Conservation (phyloP, 1,140 invertebrate species). For the Cotesia typhae region DNA sequence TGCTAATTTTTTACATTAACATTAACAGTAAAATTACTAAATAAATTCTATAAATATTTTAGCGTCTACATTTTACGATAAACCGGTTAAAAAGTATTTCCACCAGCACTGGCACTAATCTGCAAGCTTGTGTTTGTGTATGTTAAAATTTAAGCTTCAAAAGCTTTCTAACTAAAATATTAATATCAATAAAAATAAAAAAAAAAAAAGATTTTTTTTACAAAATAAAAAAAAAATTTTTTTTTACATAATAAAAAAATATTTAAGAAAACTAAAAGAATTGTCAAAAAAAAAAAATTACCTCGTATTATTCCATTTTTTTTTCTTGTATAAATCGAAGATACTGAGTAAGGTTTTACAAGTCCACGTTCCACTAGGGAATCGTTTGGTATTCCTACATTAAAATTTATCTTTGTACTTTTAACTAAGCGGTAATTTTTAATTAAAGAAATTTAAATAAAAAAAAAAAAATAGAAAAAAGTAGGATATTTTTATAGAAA, state of each 20-base stretch:
- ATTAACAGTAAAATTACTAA: too few species aligned
- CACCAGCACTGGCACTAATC: background rate
- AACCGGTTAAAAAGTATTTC: background rate
- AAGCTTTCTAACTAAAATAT: background rate
- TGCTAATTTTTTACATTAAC: too few species aligned
- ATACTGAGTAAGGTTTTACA: conserved; percentile 45
- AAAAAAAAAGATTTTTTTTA: background rate
- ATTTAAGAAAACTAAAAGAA: background rate
- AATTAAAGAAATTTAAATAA: background rate
- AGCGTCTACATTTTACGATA: too few species aligned
- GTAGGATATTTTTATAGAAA: background rate
- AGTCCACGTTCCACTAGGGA: conserved; percentile 46
- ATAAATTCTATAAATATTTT: too few species aligned
- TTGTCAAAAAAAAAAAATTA: conserved; percentile 27
- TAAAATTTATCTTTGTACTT: conserved; percentile 8
- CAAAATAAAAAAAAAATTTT: background rate
- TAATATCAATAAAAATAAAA: background rate
- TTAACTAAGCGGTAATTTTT: conserved; percentile 3
- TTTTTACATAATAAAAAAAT: background rate
- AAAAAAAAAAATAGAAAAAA: background rate
- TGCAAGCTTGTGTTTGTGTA: too few species aligned
- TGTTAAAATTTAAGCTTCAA: too few species aligned
- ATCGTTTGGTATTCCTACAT: conserved; percentile 40
- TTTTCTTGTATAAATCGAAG: conserved; percentile 47
- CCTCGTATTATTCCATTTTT: conserved; percentile 45